These are phyloP conservation scores for Phalacrocorax aristotelis DNA, from an alignment of 2,113 vertebrate species.

Conservation along the genomic window DNA sequence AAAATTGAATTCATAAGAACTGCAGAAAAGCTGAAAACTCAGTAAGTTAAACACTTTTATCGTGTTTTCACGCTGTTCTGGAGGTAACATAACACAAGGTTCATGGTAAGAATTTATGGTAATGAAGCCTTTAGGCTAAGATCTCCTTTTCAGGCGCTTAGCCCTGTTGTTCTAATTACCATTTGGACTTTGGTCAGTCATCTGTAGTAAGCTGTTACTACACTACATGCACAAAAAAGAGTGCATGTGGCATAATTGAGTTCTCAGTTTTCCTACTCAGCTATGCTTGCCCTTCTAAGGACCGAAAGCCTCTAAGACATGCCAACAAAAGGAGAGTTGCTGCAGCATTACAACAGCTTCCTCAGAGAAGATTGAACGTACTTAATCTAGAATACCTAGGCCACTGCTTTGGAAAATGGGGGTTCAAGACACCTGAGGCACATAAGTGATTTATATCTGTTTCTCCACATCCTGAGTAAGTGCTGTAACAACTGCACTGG, in stretches of 20 bases:
- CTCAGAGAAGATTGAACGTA: not conserved
- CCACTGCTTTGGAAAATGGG: not conserved
- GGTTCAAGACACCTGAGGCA: not conserved
- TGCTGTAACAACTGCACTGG: not conserved
- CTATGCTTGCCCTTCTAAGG: not conserved
- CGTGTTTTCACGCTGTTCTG: not conserved
- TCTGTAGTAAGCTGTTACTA: not conserved
- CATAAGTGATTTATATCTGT: not conserved
- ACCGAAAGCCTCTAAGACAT: not conserved
- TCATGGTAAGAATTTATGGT: not conserved
- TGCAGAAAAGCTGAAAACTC: constrained; percentile 78
- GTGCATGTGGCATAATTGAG: not conserved
- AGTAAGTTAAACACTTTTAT: constrained; percentile 74
- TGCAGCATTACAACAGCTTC: not conserved
- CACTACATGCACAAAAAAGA: not conserved
- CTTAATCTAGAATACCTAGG: not conserved
- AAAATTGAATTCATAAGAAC: constrained; percentile 79
- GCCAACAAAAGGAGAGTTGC: not conserved
- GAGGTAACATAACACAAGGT: not conserved
- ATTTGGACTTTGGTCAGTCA: not conserved
- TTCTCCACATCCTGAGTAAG: not conserved
- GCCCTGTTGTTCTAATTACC: not conserved
- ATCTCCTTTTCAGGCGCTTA: not conserved
- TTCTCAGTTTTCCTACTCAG: not conserved
- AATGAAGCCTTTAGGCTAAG: not conserved